Evolutionary conservation across 2,113 vertebrate species (phyloP).

Genomic region (Neodon shergylaensis): DNA sequence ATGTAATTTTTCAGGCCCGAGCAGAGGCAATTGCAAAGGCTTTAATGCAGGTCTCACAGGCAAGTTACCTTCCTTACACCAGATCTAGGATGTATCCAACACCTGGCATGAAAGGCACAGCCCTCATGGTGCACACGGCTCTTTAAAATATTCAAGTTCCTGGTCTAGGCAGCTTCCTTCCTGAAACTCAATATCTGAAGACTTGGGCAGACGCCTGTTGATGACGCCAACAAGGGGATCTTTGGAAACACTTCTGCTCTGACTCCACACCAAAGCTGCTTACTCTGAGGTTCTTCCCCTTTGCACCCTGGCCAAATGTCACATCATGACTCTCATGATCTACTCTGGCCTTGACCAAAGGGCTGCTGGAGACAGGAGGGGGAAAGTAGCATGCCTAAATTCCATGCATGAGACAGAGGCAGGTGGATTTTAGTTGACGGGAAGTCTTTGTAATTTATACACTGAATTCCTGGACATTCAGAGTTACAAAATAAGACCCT

Average conservation of each 20-base stretch:
- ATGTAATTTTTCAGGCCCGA: background rate
- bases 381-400: background rate
- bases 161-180: background rate
- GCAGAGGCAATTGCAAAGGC: background rate
- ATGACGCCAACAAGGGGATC: background rate
- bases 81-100: background rate
- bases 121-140: background rate
- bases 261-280: background rate
- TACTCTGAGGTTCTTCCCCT: accelerated
- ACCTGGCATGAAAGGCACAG: accelerated
- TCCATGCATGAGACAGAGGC: background rate
- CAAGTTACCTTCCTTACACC: background rate
- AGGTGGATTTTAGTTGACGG: too few species aligned
- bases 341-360: background rate
- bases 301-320: accelerated
- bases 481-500: background rate
- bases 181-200: background rate
- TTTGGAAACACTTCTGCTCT: background rate
- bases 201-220: background rate
- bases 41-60: background rate
- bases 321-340: background rate
- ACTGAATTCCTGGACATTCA: background rate
- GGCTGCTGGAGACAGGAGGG: accelerated
- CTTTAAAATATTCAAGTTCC: background rate
- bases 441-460: background rate